A percentile compares a stretch with the other conserved stretches of the same genome.
Conservation (phyloP, 1,140 invertebrate species). For the Dryas iulia region DNA sequence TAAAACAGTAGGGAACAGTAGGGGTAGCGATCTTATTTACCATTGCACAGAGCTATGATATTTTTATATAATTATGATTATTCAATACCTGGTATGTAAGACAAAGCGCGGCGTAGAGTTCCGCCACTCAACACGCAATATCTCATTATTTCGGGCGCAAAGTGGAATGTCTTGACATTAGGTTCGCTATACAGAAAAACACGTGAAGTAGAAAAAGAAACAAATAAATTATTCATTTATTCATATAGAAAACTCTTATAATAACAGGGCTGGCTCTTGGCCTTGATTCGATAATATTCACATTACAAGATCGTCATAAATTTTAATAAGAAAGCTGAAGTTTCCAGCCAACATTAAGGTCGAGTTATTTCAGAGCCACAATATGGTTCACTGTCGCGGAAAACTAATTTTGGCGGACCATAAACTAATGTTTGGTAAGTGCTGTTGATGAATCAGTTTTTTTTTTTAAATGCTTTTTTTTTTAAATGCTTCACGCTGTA, state of each 20-base stretch:
- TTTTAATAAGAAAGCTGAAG: slow-evolving; percentile 1
- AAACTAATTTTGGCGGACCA: not conserved
- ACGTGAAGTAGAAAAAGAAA: not conserved
- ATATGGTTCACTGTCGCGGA: slow-evolving; percentile 17
- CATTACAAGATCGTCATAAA: not conserved
- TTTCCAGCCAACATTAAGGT: slow-evolving; percentile 19
- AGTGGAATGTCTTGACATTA: too few species aligned
- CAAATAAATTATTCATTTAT: not conserved
- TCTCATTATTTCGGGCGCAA: not conserved
- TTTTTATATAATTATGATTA: too few species aligned
- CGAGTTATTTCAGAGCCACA: slow-evolving; percentile 25
- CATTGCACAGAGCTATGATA: too few species aligned
- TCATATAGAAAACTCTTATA: not conserved
- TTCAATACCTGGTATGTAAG: too few species aligned
- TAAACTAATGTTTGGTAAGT: not conserved
- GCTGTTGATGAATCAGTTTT: not conserved
- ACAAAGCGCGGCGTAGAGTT: too few species aligned
- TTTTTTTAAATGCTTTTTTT: too few species aligned
- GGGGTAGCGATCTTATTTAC: too few species aligned
- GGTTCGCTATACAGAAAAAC: too few species aligned
- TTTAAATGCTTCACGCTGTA: too few species aligned
- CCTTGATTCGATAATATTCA: not conserved
- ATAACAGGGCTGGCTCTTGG: not conserved
- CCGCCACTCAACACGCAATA: too few species aligned
- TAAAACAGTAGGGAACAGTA: too few species aligned